Base-by-base conservation (phyloP, 2,113 vertebrate species). In the Myotis yumanensis region DNA sequence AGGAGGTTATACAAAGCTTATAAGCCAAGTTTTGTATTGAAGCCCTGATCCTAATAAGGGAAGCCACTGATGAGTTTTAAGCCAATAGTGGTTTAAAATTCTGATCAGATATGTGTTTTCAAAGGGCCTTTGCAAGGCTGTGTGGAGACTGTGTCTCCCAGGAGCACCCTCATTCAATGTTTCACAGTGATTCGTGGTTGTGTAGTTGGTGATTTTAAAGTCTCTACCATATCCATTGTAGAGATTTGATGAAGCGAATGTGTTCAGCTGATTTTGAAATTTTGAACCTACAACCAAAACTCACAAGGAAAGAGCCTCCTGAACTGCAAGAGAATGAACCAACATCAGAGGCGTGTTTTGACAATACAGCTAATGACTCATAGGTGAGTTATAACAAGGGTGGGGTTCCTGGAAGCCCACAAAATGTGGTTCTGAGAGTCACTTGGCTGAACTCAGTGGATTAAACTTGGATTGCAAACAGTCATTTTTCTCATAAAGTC, bases 321-420 rank as follows among this genome's bases (percentile, higher is more conserved):
- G 32, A 79, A 43, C 16, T 23, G 16, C 25, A 22, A 25, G 71
- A 37, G 10, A 81, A 89, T 54, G 35, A 90, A 28, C 12, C 23
- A 54, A 62, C 30, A 48, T 30, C 9, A 72, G 40, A 83, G n/a
- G 5, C 1, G 2, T 81, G 18, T 25, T 89, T 52, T 86, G 23
- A 25, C 25, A 35, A 28, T 11, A 51, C 1, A 32, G 76, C 17
- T 32, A 71, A 14, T 97, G 92, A 96, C 57, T 96, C 92, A 95
- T 32, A 30, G 48, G 43, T 83, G 16, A 92, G 16, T 32, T 75
- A 20, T 20, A 73, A 37, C 7, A 10, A 79, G 79, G 85, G 92
- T 94, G 51, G 37, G 66, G 91, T 43, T 64, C 25, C n/a, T 84
- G 37, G 43, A 87, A 40, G 25, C 17, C 40, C 14, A 77, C 46